Percentiles rank a stretch among this genome's conserved stretches.
These are phyloP conservation scores for Chaetorhynchus papuensis DNA, from an alignment of 2,113 vertebrate genomes.

Conservation along the genomic window DNA sequence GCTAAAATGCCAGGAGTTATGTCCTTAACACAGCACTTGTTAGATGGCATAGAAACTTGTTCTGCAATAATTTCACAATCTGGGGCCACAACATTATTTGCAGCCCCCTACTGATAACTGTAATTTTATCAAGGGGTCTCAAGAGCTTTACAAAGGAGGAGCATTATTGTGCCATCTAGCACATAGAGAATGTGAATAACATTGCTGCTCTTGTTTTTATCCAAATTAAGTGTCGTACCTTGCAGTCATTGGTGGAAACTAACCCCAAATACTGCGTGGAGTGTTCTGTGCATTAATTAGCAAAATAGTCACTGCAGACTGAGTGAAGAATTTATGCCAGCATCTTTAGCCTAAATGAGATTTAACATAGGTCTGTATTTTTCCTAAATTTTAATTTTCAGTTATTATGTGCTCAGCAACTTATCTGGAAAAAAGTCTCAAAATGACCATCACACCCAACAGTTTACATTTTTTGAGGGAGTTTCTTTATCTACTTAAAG, in stretches of 20 bases:
- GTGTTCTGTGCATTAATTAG: not conserved
- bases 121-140: too few relatives aligned
- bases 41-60: not conserved
- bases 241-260: not conserved
- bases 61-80: too few relatives aligned
- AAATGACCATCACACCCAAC: not conserved
- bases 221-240: not conserved
- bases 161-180: too few relatives aligned
- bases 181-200: too few relatives aligned
- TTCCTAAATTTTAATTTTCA: not conserved
- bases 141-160: too few relatives aligned
- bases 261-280: not conserved
- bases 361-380: fast-evolving
- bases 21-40: not conserved
- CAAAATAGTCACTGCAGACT: not conserved
- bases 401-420: fast-evolving
- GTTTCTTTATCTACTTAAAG: not conserved
- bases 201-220: too few relatives aligned
- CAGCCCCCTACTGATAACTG: too few relatives aligned
- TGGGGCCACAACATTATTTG: too few relatives aligned
- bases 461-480: not conserved
- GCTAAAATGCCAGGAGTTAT: not conserved
- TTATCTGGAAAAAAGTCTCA: not conserved
- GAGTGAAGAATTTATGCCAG: not conserved
- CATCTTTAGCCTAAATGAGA: not conserved